phyloP scores from a whole-genome alignment of 2,797 vertebrate species.

The Lacerta agilis region DNA sequence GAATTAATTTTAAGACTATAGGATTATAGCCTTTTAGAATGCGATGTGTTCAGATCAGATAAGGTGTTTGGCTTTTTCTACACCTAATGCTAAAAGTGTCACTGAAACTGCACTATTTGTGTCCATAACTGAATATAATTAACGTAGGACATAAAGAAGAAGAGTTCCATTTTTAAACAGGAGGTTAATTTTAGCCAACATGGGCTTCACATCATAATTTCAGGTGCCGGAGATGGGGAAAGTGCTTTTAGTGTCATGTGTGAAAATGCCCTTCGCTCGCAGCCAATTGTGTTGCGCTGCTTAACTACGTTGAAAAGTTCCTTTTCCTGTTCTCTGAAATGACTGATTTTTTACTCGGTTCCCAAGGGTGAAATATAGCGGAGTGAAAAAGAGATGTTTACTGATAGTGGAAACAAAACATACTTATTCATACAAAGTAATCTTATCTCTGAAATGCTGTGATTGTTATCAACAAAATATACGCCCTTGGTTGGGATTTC shows the following conservation, averaged over 20 bases:
- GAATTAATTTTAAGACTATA: not conserved
- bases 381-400: constrained; percentile 69
- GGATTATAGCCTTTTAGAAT: not conserved
- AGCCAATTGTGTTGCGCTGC: constrained; percentile 54
- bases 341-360: constrained; percentile 52
- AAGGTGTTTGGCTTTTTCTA: not conserved
- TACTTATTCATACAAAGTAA: constrained; percentile 70
- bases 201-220: constrained; percentile 4
- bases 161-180: not conserved
- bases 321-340: constrained; percentile 53
- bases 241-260: constrained; percentile 1
- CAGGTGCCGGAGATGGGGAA: not conserved
- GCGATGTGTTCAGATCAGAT: not conserved
- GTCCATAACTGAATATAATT: constrained; percentile 1
- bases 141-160: not conserved
- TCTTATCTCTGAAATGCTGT: constrained; percentile 47
- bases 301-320: constrained; percentile 62
- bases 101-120: not conserved
- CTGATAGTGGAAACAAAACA: constrained; percentile 69
- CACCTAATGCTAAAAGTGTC: not conserved
- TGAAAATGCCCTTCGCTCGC: constrained; percentile 39
- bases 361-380: constrained; percentile 55
- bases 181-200: constrained; percentile 4
- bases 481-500: constrained; percentile 43
- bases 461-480: constrained; percentile 56